These are phyloP conservation scores for Clunio marinus DNA, from an alignment of 2,888 invertebrate genomes.

Conservation along the genomic window DNA sequence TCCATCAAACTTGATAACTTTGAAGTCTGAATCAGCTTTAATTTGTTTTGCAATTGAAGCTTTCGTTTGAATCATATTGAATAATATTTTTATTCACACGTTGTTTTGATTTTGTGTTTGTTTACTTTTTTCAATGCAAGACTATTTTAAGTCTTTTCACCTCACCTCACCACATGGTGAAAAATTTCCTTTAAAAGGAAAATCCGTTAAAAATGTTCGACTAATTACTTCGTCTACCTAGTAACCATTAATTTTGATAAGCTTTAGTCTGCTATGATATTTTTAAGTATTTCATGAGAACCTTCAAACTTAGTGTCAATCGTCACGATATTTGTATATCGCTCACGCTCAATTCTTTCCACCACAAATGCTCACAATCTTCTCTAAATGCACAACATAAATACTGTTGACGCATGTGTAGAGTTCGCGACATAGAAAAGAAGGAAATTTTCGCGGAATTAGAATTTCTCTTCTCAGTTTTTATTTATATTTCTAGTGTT, in stretches of 20 bases:
- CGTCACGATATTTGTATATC: no score
- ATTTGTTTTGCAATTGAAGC: constrained; percentile 16
- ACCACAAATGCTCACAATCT: no score
- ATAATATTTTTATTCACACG: background rate
- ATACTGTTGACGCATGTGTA: constrained; percentile 36
- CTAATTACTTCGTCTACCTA: no score
- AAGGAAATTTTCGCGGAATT: constrained; percentile 35
- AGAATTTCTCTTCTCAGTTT: constrained; percentile 35
- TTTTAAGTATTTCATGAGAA: no score
- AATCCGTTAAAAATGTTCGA: no score
- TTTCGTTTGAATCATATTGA: constrained; percentile 34
- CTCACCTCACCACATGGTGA: no score
- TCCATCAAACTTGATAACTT: constrained; percentile 7
- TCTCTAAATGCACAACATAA: no score
- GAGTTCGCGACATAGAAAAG: constrained; percentile 15
- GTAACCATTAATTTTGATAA: no score
- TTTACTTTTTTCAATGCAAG: background rate
- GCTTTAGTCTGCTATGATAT: no score
- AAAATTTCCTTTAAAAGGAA: no score
- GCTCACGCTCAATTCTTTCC: no score
- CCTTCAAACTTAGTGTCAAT: no score
- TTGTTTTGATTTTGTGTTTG: background rate
- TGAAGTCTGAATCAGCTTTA: background rate
- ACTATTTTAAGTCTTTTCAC: background rate
- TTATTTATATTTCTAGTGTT: constrained; percentile 39